Percentiles rank a stretch among this genome's conserved stretches.
phyloP scores from a whole-genome alignment of 2,888 invertebrate genomes.

The Marasmarcha lunaedactyla region DNA sequence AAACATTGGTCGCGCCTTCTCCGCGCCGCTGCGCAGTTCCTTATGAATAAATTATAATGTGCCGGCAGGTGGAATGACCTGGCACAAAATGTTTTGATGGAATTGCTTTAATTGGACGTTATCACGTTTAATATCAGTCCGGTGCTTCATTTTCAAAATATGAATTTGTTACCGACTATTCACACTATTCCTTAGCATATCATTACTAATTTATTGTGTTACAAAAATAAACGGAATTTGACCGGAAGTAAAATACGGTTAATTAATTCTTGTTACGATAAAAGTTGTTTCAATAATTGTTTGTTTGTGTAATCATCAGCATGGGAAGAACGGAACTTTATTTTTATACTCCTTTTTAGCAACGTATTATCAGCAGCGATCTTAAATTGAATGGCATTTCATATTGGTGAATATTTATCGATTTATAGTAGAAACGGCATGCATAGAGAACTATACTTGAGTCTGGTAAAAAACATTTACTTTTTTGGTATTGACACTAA shows the following conservation, averaged over 20 bases:
- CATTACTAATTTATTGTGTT: slow-evolving; percentile 28
- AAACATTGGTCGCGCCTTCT: slow-evolving; percentile 22
- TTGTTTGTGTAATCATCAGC: not conserved
- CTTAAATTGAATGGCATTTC: not conserved
- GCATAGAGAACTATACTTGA: too few species aligned
- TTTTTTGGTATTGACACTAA: not conserved
- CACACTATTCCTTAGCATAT: slow-evolving; percentile 45
- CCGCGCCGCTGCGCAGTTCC: slow-evolving; percentile 31
- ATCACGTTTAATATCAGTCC: slow-evolving; percentile 56
- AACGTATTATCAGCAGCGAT: not conserved
- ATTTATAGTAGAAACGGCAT: too few species aligned
- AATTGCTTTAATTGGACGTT: slow-evolving; percentile 64
- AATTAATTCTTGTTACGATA: slow-evolving; percentile 27
- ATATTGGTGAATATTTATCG: not conserved
- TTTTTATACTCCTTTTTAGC: not conserved
- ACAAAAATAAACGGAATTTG: slow-evolving; percentile 43
- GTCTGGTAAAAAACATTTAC: not conserved
- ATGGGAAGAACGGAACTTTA: not conserved
- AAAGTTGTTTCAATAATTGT: slow-evolving; percentile 4
- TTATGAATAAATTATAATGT: slow-evolving; percentile 62
- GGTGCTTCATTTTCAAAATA: slow-evolving; percentile 52
- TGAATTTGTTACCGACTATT: slow-evolving; percentile 52
- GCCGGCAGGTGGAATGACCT: slow-evolving; percentile 67
- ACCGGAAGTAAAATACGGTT: slow-evolving; percentile 26
- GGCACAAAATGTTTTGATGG: slow-evolving; percentile 69